Evolutionary conservation across 2,113 vertebrate genomes (phyloP), one percentile per base, ranked within the genome.

Genomic region (Indri indri): DNA sequence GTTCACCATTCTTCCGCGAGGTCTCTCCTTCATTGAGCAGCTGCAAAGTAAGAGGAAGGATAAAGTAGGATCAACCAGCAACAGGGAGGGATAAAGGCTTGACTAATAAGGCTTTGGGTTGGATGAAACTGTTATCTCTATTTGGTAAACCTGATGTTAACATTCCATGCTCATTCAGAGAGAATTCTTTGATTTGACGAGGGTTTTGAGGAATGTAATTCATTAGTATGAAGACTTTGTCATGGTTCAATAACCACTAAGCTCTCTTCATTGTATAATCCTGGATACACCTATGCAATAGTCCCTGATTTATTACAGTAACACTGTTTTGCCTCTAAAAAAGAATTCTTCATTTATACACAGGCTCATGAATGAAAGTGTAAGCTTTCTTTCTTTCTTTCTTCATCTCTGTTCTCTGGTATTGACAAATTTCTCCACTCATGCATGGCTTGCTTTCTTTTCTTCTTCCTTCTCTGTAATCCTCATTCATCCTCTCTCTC

Each of bases 161-260:
- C 84, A 96, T 94, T 92, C 88, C 95, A 73, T 37, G 61, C 76
- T 88, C 71, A 95, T 94, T 97, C 88, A 85, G 18, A 79, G 66
- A 50, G 34, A 95, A 32, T 92, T 66, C 80, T 95, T 94, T 95
- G 87, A 92, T 85, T 74, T 88, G 63, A 97, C 92, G 95, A 96
- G 90, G 92, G 50, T 96, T 92, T 85, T 83, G 30, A 96, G 71
- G 90, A 96, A 96, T 97, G 94, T 85, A 88, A 97, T 92, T 96
- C 85, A 94, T 96, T 97, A 88, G 70, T 71, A 88, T 70, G 45
- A 94, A 82, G 80, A 32, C 59, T 96, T 93, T 96, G 90, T 95
- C 92, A 94, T 32, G 80, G 92, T 57, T 97, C 90, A 92, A 70
- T 91, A 91, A 52, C 45, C 61, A 77, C 79, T 68, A 90, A 96